These are phyloP conservation scores for Zaprionus lachaisei DNA, from an alignment of 1,140 invertebrate genomes.

Conservation along the genomic window DNA sequence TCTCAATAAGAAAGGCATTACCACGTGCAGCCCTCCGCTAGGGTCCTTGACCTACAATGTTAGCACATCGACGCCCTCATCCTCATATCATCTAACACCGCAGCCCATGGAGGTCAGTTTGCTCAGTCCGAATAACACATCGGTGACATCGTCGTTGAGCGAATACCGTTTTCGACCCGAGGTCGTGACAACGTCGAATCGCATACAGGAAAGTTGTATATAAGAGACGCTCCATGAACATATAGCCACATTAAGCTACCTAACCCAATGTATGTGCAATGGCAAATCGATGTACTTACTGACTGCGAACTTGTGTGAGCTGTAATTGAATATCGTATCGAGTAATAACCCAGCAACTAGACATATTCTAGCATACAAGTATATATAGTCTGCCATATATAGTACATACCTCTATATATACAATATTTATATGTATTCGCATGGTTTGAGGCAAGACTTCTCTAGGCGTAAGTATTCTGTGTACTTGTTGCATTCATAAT, in stretches of 20 bases:
- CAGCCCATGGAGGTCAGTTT: slow-evolving; percentile 84
- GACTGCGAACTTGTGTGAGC: slow-evolving; percentile 43
- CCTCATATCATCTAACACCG: slow-evolving; percentile 80
- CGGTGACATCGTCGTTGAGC: slow-evolving; percentile 87
- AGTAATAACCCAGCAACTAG: slow-evolving; percentile 71
- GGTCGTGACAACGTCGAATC: slow-evolving; percentile 92
- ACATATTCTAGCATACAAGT: slow-evolving; percentile 33
- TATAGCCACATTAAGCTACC: not conserved
- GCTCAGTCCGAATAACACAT: slow-evolving; percentile 84
- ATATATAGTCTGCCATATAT: slow-evolving; percentile 29
- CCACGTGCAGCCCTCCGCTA: slow-evolving; percentile 81
- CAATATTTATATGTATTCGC: slow-evolving; percentile 50
- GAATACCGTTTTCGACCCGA: slow-evolving; percentile 89
- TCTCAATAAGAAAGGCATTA: slow-evolving; percentile 82
- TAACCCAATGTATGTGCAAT: slow-evolving; percentile 1
- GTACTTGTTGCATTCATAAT: slow-evolving; percentile 63
- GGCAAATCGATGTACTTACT: slow-evolving; percentile 51
- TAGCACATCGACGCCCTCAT: slow-evolving; percentile 77
- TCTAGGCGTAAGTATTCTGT: slow-evolving; percentile 73
- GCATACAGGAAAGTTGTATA: slow-evolving; percentile 95
- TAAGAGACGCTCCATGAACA: slow-evolving; percentile 84
- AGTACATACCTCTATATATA: not conserved
- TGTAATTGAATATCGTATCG: slow-evolving; percentile 57
- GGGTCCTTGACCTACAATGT: slow-evolving; percentile 68
- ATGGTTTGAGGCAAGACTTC: slow-evolving; percentile 82